Conservation (phyloP, 2,113 vertebrate species). For the Stictonetta naevosa region DNA sequence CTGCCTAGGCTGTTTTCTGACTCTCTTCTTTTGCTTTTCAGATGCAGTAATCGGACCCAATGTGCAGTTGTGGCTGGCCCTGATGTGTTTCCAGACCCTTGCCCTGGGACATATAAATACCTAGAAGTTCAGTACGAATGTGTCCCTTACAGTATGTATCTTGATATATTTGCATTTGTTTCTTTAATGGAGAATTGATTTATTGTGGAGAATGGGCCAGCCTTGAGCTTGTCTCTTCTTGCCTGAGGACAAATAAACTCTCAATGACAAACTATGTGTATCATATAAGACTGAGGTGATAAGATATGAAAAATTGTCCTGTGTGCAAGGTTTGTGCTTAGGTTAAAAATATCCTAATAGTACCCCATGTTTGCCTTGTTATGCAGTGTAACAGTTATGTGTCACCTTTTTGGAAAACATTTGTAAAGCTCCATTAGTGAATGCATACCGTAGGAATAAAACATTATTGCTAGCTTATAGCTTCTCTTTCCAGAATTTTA, state of each 20-base stretch:
- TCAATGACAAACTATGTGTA: accelerated
- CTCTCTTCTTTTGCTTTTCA: constrained; percentile 71
- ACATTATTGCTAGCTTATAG: neutral
- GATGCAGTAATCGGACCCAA: constrained; percentile 96
- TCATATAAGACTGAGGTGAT: neutral
- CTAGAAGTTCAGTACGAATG: constrained; percentile 97
- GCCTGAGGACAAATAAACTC: neutral
- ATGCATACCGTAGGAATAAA: neutral
- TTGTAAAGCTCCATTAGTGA: neutral
- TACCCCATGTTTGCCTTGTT: neutral
- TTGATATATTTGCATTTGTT: constrained; percentile 1
- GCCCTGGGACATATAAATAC: constrained; percentile 95
- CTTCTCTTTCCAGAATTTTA: neutral
- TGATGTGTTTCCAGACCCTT: constrained; percentile 94
- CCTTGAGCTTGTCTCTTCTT: neutral
- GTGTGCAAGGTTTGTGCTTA: neutral
- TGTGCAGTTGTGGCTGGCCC: constrained; percentile 94
- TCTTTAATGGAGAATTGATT: neutral
- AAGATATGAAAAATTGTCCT: neutral
- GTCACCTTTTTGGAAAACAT: neutral
- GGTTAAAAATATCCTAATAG: neutral
- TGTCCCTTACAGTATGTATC: constrained; percentile 96
- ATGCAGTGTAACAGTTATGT: neutral
- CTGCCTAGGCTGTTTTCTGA: neutral
- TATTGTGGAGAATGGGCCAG: neutral